phyloP scores from a whole-genome alignment of 2,888 invertebrate genomes.

The Axea sp. region DNA sequence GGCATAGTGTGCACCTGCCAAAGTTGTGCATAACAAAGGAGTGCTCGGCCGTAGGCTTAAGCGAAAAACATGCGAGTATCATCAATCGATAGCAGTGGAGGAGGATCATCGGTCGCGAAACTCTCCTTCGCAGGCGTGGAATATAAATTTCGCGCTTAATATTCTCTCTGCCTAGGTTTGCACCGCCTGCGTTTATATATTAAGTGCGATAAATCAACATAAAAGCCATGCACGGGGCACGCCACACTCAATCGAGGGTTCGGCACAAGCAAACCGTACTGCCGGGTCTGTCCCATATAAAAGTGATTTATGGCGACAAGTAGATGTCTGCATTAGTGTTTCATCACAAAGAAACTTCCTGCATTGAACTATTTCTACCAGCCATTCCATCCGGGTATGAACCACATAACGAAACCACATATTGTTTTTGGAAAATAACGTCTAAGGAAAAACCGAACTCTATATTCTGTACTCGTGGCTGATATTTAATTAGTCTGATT shows the following conservation, averaged over 20 bases:
- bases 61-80: slow-evolving; percentile 40
- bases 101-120: slow-evolving; percentile 50
- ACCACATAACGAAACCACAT: no score
- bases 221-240: slow-evolving; percentile 55
- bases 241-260: slow-evolving; percentile 55
- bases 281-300: slow-evolving; percentile 54
- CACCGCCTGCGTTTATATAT: slow-evolving; percentile 58
- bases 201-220: slow-evolving; percentile 61
- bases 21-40: slow-evolving; percentile 44
- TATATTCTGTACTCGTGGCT: no score
- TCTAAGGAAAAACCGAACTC: no score
- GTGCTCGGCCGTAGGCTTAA: slow-evolving; percentile 19
- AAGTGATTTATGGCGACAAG: slow-evolving; percentile 58
- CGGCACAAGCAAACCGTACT: slow-evolving; percentile 46
- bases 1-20: slow-evolving; percentile 42
- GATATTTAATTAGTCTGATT: no score
- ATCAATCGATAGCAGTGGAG: slow-evolving; percentile 41
- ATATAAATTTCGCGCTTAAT: slow-evolving; percentile 60
- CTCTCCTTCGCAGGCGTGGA: slow-evolving; percentile 60
- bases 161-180: slow-evolving; percentile 53
- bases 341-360: slow-evolving; percentile 54
- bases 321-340: slow-evolving; percentile 60
- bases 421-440: slow-evolving; percentile 2
- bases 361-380: slow-evolving; percentile 10
- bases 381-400: no score